Percentiles rank a stretch among this genome's conserved stretches.
These are phyloP conservation scores for Mola mola DNA, from an alignment of 2,113 vertebrate genomes.

Conservation along the genomic window DNA sequence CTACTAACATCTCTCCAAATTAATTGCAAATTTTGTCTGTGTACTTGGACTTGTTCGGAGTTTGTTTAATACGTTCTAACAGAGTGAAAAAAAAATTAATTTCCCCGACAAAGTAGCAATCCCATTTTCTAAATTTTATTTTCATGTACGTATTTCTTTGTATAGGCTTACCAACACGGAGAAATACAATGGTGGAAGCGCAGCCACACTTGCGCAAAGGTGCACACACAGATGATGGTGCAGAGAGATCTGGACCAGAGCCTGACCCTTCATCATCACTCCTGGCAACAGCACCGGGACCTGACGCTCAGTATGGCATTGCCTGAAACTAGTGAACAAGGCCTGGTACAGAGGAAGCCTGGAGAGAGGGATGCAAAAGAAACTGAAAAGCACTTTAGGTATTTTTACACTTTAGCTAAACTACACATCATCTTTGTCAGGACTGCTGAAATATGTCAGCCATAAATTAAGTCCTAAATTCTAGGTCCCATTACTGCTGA, in stretches of 20 bases:
- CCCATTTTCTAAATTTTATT: no score
- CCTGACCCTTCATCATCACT: constrained; percentile 82
- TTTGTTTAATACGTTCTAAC: no score
- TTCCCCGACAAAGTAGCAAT: no score
- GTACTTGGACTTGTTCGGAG: no score
- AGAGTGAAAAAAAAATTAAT: no score
- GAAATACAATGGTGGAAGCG: constrained; percentile 82
- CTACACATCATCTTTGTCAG: no score
- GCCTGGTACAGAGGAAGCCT: constrained; percentile 87
- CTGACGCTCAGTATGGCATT: constrained; percentile 85
- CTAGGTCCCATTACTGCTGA: no score
- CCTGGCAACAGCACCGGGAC: constrained; percentile 85
- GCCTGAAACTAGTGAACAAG: constrained; percentile 85
- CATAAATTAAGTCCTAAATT: no score
- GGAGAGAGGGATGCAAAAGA: constrained; percentile 1
- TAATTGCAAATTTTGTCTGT: no score
- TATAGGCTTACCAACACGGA: constrained; percentile 84
- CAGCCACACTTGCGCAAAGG: constrained; percentile 87
- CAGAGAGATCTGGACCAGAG: constrained; percentile 81
- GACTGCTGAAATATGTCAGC: no score
- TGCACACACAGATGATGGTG: constrained; percentile 90
- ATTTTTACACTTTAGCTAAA: background rate
- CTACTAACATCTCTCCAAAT: no score
- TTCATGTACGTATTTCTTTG: no score
- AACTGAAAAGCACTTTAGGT: background rate